These are phyloP conservation scores for Zaprionus africanus DNA, from an alignment of 1,140 invertebrate genomes.

Conservation along the genomic window DNA sequence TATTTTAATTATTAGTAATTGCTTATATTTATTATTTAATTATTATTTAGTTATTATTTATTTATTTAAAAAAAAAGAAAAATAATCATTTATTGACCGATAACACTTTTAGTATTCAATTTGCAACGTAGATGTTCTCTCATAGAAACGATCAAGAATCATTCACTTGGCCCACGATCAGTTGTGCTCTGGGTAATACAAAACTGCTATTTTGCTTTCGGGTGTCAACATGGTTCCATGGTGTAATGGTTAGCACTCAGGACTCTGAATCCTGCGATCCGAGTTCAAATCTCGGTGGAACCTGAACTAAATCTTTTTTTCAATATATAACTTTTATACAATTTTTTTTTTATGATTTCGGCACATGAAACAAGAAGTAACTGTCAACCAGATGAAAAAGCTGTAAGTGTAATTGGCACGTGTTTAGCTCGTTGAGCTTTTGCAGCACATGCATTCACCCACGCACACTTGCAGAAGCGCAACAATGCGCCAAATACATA, in stretches of 20 bases:
- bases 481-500: conserved; percentile 22
- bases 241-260: conserved; percentile 96
- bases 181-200: not conserved
- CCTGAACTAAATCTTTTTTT: not conserved
- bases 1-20: not conserved
- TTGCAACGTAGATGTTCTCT: too few species aligned
- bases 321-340: too few species aligned
- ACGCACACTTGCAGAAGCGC: conserved; percentile 14
- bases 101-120: too few species aligned
- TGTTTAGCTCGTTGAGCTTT: conserved; percentile 25
- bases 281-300: conserved; percentile 90
- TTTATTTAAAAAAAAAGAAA: not conserved
- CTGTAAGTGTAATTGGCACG: conserved; percentile 5
- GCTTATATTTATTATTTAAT: not conserved
- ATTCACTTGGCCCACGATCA: not conserved
- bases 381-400: not conserved
- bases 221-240: conserved; percentile 86
- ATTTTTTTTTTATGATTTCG: not conserved
- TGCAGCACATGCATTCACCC: conserved; percentile 1
- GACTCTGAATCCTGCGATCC: conserved; percentile 96
- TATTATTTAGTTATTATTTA: not conserved
- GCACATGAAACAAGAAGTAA: not conserved
- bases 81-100: too few species aligned
- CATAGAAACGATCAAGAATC: not conserved
- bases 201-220: conserved; percentile 6